Base-by-base conservation (phyloP, 2,113 vertebrate genomes). In the Neolamprologus sp. region DNA sequence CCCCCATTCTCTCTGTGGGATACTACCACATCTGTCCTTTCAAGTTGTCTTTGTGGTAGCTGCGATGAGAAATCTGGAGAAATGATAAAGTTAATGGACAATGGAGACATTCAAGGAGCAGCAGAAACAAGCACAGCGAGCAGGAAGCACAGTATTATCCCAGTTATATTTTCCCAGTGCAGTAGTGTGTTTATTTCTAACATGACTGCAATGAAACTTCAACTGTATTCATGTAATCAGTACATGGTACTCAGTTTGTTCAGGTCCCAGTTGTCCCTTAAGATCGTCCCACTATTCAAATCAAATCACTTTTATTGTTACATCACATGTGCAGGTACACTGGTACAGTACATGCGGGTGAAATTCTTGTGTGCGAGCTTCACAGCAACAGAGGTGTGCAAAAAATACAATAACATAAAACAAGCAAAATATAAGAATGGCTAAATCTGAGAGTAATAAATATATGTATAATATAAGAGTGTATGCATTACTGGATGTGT, bases 171-270 rank as follows among this genome's bases (percentile, higher is more conserved):
- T 10, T 3, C 40, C 40, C 37, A 45, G 21, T 45, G 12, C 35
- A 23, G 11, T 6, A 40, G n/a, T 65, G 17, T 23, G 65, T 71
- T 42, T 71, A 42, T 71, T 71, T 23, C n/a, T 71, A 42, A 71
- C 63, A 42, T 3, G 35, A 40, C 35, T 23, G 65, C 35, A 0
- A 0, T 16, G 12, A 71, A 71, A 42, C 7, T 14, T 71, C 35
- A 71, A 42, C n/a, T 42, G 65, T 40, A 16, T 71, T 40, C 35
- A 42, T 42, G n/a, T 16, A 6, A 71, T 71, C 35, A 40, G n/a
- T 23, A 21, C 35, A 71, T 0, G 0, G n/a, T 40, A 21, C n/a
- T 40, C 63, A 6, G 65, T 71, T 21, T 40, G n/a, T 71, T 71
- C 35, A 40, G n/a, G 35, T 40, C 63, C 55, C 26, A 63, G 58